Percentiles rank a stretch among this genome's conserved stretches.
Conservation (phyloP, 2,888 invertebrate species). For the Aradus depressus region DNA sequence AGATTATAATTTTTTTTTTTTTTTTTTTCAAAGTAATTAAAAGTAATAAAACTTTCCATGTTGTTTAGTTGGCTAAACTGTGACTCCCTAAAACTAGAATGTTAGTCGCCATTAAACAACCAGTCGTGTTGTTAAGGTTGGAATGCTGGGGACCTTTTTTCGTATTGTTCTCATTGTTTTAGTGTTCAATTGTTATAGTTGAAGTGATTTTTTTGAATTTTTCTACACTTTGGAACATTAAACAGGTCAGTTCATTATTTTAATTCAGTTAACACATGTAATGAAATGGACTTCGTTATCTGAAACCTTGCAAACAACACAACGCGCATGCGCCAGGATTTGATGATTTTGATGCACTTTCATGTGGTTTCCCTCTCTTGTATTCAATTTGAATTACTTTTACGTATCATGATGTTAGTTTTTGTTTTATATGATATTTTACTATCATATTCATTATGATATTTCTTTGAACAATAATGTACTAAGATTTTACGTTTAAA, state of each 20-base stretch:
- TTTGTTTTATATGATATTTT: neutral
- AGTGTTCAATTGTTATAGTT: too few species aligned
- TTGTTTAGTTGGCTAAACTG: neutral
- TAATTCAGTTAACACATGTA: neutral
- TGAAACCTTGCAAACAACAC: constrained; percentile 16
- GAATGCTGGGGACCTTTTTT: neutral
- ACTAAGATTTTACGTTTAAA: neutral
- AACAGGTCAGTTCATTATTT: neutral
- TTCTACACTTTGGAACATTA: too few species aligned
- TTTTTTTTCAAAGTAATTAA: neutral
- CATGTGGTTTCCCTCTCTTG: neutral
- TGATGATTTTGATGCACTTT: neutral
- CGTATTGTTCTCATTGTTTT: neutral
- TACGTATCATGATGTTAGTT: neutral
- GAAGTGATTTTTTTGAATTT: too few species aligned
- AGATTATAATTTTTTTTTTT: constrained; percentile 4
- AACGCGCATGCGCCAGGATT: constrained; percentile 19
- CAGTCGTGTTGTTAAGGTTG: constrained; percentile 7
- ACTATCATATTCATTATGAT: neutral
- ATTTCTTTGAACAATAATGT: neutral
- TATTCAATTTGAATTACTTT: constrained; percentile 3
- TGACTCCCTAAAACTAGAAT: neutral
- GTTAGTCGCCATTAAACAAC: constrained; percentile 21
- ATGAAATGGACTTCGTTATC: constrained; percentile 10
- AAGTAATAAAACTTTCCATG: neutral